These are phyloP conservation scores for Basileuterus tristriatus DNA, from an alignment of 2,797 vertebrate species.

Conservation along the genomic window DNA sequence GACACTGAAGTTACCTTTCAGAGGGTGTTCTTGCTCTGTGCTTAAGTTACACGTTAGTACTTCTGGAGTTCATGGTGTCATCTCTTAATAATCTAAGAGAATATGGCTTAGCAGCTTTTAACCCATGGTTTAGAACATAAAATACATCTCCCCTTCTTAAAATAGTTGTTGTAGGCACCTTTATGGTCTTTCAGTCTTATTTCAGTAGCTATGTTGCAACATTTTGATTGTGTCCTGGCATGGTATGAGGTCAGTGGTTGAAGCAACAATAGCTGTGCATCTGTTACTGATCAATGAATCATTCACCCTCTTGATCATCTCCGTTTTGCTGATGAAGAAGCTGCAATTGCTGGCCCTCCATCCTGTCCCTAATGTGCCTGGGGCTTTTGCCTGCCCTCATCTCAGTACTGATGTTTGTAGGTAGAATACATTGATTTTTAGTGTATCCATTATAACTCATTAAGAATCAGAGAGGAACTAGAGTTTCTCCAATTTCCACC, in stretches of 20 bases:
- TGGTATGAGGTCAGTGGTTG: neutral
- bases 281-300: neutral
- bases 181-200: neutral
- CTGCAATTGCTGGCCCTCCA: neutral
- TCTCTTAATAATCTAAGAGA: neutral
- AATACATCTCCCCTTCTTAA: neutral
- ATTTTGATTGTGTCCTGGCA: neutral
- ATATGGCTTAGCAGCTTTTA: neutral
- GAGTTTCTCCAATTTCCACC: neutral
- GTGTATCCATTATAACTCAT: neutral
- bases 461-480: neutral
- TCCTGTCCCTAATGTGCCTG: neutral
- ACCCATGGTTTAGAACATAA: neutral
- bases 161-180: neutral
- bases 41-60: rapidly evolving
- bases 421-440: neutral
- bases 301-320: neutral
- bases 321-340: neutral
- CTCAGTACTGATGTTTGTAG: neutral
- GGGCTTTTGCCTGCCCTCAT: neutral
- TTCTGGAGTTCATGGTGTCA: neutral
- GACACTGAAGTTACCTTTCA: neutral
- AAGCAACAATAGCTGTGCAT: neutral
- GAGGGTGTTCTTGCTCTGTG: neutral
- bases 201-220: neutral